Evolutionary conservation across 1,140 invertebrate species (phyloP), one percentile per base, ranked within the genome.

Genomic region (Fopius arisanus): DNA sequence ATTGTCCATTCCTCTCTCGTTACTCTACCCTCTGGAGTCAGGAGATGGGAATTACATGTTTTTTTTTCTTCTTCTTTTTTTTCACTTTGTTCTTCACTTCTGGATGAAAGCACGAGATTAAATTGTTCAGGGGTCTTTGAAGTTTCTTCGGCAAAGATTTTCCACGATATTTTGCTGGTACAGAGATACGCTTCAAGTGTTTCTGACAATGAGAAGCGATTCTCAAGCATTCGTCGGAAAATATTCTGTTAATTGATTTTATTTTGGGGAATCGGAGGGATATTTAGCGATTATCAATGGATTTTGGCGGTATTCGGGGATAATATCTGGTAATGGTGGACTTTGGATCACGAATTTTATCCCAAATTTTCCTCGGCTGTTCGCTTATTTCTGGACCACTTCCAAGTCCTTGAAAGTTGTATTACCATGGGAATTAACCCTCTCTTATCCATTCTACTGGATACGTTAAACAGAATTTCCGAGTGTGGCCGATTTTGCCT

Each of bases 341-440:
- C 65, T 14, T 12, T 31, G 29, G 28, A 26, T 72, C 16, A 19
- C 40, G 40, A n/a, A 12, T 65, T 51, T 48, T 37, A 26, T 23
- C 26, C 12, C 7, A 16, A 19, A 40, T 33, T 14, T 23, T 67
- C 16, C 48, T 72, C 21, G 23, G 4, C 19, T 59, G 6, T 1
- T 4, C 21, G 54, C 23, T 59, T 12, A 26, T 3, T 59, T 33
- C 65, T 68, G 65, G 66, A 68, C 31, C 26, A n/a, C 48, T 68
- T 72, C 62, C 70, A 72, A 72, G 10, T 72, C 16, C 62, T 72
- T 28, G 16, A 43, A 68, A 73, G 31, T 73, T 73, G 62, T 72
- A 73, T 67, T 73, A 68, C n/a, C 63, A 72, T 72, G 63, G 28
- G 41, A 67, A 72, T 72, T 59, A 72, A 72, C 28, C 54, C 54